Evolutionary conservation across 2,113 vertebrate species (phyloP).

Genomic region (Fregata magnificens): DNA sequence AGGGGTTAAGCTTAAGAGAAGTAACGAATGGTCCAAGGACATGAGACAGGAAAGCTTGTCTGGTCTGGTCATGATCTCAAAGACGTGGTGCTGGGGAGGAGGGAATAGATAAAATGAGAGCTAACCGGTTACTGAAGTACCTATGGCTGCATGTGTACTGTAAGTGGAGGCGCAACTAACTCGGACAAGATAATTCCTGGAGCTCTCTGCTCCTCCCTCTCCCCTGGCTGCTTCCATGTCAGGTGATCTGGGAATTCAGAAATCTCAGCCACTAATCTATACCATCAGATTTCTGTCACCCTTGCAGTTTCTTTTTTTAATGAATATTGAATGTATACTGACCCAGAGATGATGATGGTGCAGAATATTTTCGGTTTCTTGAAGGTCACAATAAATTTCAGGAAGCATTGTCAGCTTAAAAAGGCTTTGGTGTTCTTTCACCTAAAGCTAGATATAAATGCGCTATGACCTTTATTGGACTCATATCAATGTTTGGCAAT

Average conservation of each 20-base stretch:
- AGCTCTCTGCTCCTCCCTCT: neutral
- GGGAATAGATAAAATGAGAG: neutral
- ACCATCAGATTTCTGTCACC: slow-evolving; percentile 40
- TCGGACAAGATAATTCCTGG: neutral
- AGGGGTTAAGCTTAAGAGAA: neutral
- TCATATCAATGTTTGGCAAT: neutral
- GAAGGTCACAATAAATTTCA: slow-evolving; percentile 50
- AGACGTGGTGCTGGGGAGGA: neutral
- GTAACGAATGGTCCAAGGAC: neutral
- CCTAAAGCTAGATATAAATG: neutral
- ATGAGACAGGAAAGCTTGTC: neutral
- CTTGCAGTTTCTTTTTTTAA: slow-evolving; percentile 5
- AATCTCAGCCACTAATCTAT: slow-evolving; percentile 46
- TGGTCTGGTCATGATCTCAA: neutral
- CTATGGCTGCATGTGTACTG: neutral
- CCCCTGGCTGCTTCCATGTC: neutral
- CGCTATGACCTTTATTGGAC: slow-evolving; percentile 38
- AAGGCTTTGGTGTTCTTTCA: slow-evolving; percentile 19
- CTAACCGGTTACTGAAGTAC: neutral
- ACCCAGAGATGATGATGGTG: slow-evolving; percentile 20
- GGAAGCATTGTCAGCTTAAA: slow-evolving; percentile 18
- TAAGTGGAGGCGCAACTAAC: neutral
- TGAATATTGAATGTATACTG: slow-evolving; percentile 40
- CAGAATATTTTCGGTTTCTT: slow-evolving; percentile 13
- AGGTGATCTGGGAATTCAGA: slow-evolving; percentile 36